phyloP scores from a whole-genome alignment of 2,888 invertebrate species.

The Neoaliturus tenellus region DNA sequence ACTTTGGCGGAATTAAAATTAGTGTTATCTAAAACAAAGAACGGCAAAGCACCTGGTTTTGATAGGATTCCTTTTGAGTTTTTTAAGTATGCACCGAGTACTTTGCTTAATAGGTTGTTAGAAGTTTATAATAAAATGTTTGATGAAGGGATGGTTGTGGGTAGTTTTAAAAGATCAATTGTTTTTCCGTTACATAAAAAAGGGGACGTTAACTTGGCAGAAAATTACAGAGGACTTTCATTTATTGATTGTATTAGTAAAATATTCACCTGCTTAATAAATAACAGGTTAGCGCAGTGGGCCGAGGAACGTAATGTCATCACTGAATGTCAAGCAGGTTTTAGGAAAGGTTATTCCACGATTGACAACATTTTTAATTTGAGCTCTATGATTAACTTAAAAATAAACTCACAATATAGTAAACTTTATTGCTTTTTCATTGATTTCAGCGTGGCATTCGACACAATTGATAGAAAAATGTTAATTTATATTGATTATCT shows the following conservation, averaged over 20 bases:
- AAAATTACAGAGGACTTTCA: constrained; percentile 54
- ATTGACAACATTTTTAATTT: constrained; percentile 60
- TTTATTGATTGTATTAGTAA: constrained; percentile 47
- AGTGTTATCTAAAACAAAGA: constrained; percentile 14
- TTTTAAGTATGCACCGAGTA: not conserved
- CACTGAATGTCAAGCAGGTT: constrained; percentile 61
- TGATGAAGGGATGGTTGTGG: not conserved
- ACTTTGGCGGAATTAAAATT: not conserved
- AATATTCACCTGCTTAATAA: constrained; percentile 47
- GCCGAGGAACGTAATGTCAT: constrained; percentile 42
- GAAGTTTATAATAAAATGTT: constrained; percentile 23
- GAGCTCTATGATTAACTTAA: constrained; percentile 56
- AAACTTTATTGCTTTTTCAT: constrained; percentile 61
- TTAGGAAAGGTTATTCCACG: constrained; percentile 56
- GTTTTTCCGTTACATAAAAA: constrained; percentile 55
- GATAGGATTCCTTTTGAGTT: constrained; percentile 41
- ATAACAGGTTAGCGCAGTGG: constrained; percentile 52
- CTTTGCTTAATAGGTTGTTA: not conserved
- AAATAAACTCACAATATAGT: constrained; percentile 38
- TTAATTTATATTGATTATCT: constrained; percentile 57
- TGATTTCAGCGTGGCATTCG: constrained; percentile 60
- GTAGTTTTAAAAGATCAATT: constrained; percentile 22
- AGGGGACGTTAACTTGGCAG: constrained; percentile 32
- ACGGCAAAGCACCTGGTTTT: constrained; percentile 35
- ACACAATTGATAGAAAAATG: constrained; percentile 58